Conservation (phyloP, 1,140 invertebrate species). For the Penaeus japonicus region DNA sequence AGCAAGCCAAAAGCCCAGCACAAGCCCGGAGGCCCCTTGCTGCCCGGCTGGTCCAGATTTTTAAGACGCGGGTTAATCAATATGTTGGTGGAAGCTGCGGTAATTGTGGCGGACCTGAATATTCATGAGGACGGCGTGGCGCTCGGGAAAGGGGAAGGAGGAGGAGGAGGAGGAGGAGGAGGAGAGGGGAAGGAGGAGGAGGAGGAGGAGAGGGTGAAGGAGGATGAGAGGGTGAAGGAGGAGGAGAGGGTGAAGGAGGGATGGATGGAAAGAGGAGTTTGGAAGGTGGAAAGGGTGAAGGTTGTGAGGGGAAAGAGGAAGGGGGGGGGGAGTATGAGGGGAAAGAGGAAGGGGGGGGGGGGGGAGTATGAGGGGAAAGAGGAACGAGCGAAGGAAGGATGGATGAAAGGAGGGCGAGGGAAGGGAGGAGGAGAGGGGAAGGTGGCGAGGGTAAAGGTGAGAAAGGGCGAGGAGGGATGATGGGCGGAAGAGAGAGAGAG, state of each 20-base stretch:
- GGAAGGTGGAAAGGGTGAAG: too few relatives aligned
- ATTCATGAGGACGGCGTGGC: slow-evolving; percentile 43
- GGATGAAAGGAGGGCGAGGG: too few relatives aligned
- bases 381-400: too few relatives aligned
- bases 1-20: background rate
- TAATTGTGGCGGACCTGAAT: slow-evolving; percentile 53
- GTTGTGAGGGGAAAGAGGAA: too few relatives aligned
- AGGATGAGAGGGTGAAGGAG: background rate
- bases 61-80: slow-evolving; percentile 57
- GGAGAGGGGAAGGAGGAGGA: background rate
- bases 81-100: slow-evolving; percentile 58
- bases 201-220: background rate
- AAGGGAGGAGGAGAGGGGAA: too few relatives aligned
- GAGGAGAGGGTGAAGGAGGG: background rate
- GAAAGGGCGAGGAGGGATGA: too few relatives aligned
- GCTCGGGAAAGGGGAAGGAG: background rate
- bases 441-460: too few relatives aligned
- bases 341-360: too few relatives aligned
- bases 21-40: slow-evolving; percentile 29
- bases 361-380: too few relatives aligned
- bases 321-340: too few relatives aligned
- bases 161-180: background rate
- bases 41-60: slow-evolving; percentile 37
- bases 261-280: too few relatives aligned
- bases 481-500: too few relatives aligned